A percentile compares a stretch with the other conserved stretches of the same genome.
Evolutionary conservation across 2,113 vertebrate species (phyloP).

Genomic region (Cyanoramphus novaezelandiae): DNA sequence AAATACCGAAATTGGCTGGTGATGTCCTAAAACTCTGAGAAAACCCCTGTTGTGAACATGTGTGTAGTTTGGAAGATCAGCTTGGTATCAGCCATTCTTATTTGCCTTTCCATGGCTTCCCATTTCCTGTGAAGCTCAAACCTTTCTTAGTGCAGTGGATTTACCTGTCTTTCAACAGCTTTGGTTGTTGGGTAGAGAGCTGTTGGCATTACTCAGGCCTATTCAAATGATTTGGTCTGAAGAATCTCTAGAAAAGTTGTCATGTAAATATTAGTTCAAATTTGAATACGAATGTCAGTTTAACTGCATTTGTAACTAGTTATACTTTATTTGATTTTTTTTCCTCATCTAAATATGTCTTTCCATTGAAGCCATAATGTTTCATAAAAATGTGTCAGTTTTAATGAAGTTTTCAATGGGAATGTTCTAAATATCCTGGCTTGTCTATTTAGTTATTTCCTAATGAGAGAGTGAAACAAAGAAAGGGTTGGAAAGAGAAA

Average conservation of each 20-base stretch:
- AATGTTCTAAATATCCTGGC: conserved; percentile 44
- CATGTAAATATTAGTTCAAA: neutral
- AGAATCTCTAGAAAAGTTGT: neutral
- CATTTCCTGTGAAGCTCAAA: neutral
- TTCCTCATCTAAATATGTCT: conserved; percentile 42
- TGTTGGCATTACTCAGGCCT: neutral
- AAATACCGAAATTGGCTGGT: neutral
- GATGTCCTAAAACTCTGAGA: neutral
- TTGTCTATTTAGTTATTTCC: conserved; percentile 42
- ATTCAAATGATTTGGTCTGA: neutral
- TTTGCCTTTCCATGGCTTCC: neutral
- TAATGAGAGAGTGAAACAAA: conserved; percentile 41
- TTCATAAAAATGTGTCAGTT: conserved; percentile 39
- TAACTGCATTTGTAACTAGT: neutral
- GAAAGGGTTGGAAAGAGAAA: conserved; percentile 5
- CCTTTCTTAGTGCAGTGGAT: neutral
- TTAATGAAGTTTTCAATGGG: conserved; percentile 44
- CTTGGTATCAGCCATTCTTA: neutral
- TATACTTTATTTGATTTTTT: neutral
- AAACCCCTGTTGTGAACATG: neutral
- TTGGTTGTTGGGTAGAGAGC: neutral
- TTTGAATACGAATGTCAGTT: neutral
- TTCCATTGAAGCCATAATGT: conserved; percentile 43
- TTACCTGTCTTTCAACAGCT: neutral
- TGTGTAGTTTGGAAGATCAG: neutral